Evolutionary conservation across 2,797 vertebrate genomes (phyloP).

Genomic region (Trichosurus vulpecula): DNA sequence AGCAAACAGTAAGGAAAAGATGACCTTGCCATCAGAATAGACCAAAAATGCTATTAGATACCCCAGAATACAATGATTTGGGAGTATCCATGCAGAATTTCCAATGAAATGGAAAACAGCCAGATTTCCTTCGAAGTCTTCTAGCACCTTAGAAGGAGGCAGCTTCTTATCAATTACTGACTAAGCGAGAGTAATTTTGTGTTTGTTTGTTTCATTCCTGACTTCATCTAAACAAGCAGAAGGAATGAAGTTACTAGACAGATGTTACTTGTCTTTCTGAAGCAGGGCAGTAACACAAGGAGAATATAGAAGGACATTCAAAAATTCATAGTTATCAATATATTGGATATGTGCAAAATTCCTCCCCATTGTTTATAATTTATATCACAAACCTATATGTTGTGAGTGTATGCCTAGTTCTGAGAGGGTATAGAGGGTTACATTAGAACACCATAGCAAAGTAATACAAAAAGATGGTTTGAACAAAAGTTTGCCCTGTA

Average conservation of each 20-base stretch:
- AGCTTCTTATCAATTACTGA: not conserved
- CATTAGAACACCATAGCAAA: not conserved
- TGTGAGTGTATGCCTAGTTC: not conserved
- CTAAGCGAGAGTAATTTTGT: not conserved
- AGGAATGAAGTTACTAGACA: not conserved
- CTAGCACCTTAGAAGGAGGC: not conserved
- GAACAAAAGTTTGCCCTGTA: not conserved
- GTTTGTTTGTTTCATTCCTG: not conserved
- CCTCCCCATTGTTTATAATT: not conserved
- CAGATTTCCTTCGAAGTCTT: not conserved
- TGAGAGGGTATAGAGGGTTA: not conserved
- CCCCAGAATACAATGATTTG: not conserved
- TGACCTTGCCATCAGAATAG: not conserved
- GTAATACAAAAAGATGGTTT: not conserved
- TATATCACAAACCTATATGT: not conserved
- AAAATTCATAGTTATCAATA: not conserved
- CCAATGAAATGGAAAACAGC: not conserved
- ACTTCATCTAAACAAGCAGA: not conserved
- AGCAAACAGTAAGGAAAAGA: not conserved
- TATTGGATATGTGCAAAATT: not conserved
- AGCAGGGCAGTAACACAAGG: not conserved
- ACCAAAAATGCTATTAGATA: not conserved
- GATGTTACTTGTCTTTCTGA: not conserved
- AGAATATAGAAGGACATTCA: not conserved
- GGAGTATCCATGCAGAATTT: not conserved